phyloP scores from a whole-genome alignment of 2,888 invertebrate species.

The Cheilosia soror region DNA sequence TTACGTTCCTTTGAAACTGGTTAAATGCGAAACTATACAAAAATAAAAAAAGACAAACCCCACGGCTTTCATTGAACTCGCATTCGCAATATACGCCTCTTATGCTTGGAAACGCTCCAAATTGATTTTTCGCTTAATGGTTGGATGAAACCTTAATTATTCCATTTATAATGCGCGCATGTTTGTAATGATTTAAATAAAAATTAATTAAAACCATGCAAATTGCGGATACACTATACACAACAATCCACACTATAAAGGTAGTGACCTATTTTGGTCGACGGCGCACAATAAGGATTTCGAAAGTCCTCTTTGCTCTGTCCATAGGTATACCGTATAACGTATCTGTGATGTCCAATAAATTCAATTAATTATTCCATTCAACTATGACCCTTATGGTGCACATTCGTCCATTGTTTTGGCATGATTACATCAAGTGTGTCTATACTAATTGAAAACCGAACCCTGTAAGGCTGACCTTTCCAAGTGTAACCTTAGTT shows the following conservation, averaged over 20 bases:
- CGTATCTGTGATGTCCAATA: slow-evolving; percentile 21
- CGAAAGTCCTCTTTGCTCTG: neutral
- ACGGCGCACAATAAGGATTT: slow-evolving; percentile 18
- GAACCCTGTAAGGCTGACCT: slow-evolving; percentile 41
- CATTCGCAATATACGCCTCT: slow-evolving; percentile 1
- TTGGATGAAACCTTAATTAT: slow-evolving; percentile 27
- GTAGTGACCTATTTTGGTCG: slow-evolving; percentile 35
- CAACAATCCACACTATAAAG: slow-evolving; percentile 10
- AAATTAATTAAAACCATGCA: slow-evolving; percentile 61
- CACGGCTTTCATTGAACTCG: neutral
- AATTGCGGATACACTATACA: neutral
- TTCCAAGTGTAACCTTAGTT: slow-evolving; percentile 8
- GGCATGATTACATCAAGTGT: slow-evolving; percentile 39
- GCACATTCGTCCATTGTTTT: slow-evolving; percentile 25
- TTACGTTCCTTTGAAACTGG: neutral
- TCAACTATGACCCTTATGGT: slow-evolving; percentile 42
- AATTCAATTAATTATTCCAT: slow-evolving; percentile 61
- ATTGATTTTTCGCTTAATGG: slow-evolving; percentile 27
- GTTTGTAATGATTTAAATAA: slow-evolving; percentile 52
- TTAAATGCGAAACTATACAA: neutral
- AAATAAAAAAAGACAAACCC: neutral
- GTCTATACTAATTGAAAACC: slow-evolving; percentile 44
- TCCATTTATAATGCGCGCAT: slow-evolving; percentile 37
- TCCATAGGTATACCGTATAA: neutral
- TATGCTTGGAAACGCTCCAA: slow-evolving; percentile 27